Evolutionary conservation across 2,113 vertebrate species (phyloP).

Genomic region (Melanerpes formicivorus): DNA sequence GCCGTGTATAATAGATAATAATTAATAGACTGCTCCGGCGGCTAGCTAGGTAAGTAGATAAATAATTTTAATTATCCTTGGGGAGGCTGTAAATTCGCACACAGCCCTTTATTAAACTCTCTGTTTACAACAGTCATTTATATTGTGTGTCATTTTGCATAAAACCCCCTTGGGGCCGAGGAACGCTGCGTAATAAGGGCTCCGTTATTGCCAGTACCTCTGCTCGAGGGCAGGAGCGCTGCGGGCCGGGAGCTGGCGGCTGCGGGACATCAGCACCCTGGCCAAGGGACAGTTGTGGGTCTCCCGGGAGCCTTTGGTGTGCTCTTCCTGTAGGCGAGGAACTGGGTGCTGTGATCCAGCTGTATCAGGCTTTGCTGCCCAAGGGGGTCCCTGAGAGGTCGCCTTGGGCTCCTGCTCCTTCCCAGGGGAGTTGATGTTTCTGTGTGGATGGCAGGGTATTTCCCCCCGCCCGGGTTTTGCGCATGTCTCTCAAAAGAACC

Average conservation of each 20-base stretch:
- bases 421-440: background rate
- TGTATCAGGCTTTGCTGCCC: accelerated
- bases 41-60: conserved; percentile 79
- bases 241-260: background rate
- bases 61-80: conserved; percentile 83
- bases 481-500: conserved; percentile 84
- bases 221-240: background rate
- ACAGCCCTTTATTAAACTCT: conserved; percentile 76
- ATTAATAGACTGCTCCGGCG: conserved; percentile 77
- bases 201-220: background rate
- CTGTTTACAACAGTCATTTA: conserved; percentile 77
- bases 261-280: accelerated
- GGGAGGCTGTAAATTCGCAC: conserved; percentile 75
- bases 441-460: conserved; percentile 84
- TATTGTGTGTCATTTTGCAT: conserved; percentile 62
- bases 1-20: conserved; percentile 73
- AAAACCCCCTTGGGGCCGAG: conserved; percentile 36
- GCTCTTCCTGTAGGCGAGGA: too few species aligned
- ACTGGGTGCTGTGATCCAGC: background rate
- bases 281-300: accelerated
- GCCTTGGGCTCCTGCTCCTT: background rate
- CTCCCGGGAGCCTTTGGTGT: background rate
- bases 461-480: conserved; percentile 73
- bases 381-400: background rate
- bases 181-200: background rate